Evolutionary conservation across 23 tunicate species (phyloP), one percentile per base, ranked within the genome.

Genomic region (Trididemnum nubilum): DNA sequence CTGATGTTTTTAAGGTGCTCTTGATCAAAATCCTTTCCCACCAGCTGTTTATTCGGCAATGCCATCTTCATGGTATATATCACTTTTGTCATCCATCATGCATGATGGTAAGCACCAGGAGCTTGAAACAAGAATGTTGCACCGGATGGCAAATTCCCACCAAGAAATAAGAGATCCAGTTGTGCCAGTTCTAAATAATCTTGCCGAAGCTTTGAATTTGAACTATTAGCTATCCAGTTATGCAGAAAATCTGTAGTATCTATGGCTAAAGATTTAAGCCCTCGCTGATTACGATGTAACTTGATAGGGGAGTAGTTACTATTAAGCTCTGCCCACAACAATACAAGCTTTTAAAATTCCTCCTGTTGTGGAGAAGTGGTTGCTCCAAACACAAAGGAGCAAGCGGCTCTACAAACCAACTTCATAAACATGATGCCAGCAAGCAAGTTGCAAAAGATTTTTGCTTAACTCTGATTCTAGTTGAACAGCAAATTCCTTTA

Each of bases 361-460:
- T 44, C 54, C 54, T 44, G 54, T 44, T 44, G 54, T 44, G 54
- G 54, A 44, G 54, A 44, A 15, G 69, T 61, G 69, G 69, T 61
- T 61, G 69, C 28, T n/a, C 69, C 69, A 61, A 22, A 61, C 69
- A 61, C 69, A 61, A 61, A 22, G 26, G 69, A 61, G 69, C 69
- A 61, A 61, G 69, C 26, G 5, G 69, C 69, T 25, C 69, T 4
- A n/a, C 69, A n/a, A 61, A 61, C 29, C 69, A 61, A 61, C 69
- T 61, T n/a, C 69, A 61, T 61, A 25, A 25, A 61, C 29, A 25
- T 61, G 69, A 25, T 61, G 69, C 29, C 69, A 4, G 29, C 69
- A 61, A 22, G 69, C 69, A n/a, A 61, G 69, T 61, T 61, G 69
- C 69, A 61, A 25, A 61, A 61, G 69, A 61, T 25, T 61, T 61